These are phyloP conservation scores for Vicugna pacos DNA, from an alignment of 2,113 vertebrate species.

Conservation along the genomic window DNA sequence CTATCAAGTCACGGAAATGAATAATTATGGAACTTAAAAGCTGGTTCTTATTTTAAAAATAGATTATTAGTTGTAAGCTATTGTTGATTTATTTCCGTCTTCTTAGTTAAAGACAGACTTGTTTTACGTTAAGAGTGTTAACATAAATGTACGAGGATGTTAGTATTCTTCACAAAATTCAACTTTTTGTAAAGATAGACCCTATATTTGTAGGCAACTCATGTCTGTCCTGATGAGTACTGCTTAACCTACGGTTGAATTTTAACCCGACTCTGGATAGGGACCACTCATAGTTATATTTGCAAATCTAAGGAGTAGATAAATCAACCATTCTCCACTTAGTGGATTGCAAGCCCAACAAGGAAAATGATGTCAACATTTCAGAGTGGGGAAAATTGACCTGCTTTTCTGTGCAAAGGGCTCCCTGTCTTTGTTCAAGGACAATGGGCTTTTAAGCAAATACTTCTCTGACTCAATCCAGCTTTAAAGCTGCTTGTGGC, in stretches of 20 bases:
- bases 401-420: neutral
- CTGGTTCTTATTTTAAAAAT: slow-evolving; percentile 27
- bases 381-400: slow-evolving; percentile 45
- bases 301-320: slow-evolving; percentile 2
- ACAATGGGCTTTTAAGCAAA: slow-evolving; percentile 53
- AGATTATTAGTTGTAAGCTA: slow-evolving; percentile 6
- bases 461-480: neutral
- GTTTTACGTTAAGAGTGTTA: slow-evolving; percentile 13
- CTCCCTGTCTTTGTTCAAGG: slow-evolving; percentile 61
- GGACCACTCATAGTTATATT: neutral
- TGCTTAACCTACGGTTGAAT: neutral
- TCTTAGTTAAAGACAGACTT: slow-evolving; percentile 25
- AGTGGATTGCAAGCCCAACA: neutral
- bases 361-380: neutral
- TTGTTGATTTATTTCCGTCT: slow-evolving; percentile 46
- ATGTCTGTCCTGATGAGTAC: neutral
- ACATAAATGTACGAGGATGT: neutral
- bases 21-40: neutral
- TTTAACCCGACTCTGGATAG: slow-evolving; percentile 28
- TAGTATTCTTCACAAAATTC: slow-evolving; percentile 20
- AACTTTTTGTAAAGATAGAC: neutral
- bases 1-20: neutral
- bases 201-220: neutral
- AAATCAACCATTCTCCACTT: slow-evolving; percentile 7
- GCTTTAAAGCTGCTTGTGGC: slow-evolving; percentile 49